A percentile compares a stretch with the other conserved stretches of the same genome.
Evolutionary conservation across 2,797 vertebrate genomes (phyloP).

Genomic region (Agapornis canus): DNA sequence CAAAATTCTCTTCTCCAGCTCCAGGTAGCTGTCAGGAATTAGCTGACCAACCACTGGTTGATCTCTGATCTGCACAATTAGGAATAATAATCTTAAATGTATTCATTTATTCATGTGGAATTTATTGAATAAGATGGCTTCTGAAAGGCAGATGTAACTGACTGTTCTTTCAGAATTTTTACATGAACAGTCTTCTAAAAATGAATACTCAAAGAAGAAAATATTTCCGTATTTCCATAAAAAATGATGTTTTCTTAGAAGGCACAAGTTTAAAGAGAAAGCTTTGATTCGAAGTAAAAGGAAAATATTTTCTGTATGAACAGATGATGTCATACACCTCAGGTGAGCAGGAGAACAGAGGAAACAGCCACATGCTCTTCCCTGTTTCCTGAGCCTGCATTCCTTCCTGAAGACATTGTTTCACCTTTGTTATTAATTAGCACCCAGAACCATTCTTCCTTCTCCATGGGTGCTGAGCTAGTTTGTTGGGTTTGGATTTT

Average conservation of each 20-base stretch:
- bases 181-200: background rate
- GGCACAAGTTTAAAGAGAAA: background rate
- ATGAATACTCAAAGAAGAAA: background rate
- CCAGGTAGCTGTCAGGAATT: conserved; percentile 94
- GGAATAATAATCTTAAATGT: conserved; percentile 7
- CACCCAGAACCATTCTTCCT: background rate
- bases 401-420: background rate
- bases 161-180: background rate
- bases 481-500: background rate
- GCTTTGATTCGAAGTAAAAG: background rate
- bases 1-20: conserved; percentile 89
- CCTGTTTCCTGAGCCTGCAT: background rate
- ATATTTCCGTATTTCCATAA: background rate
- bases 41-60: conserved; percentile 94
- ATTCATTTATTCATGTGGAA: background rate
- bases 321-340: background rate
- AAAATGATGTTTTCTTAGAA: background rate
- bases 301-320: background rate
- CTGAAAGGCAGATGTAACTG: background rate
- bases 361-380: background rate
- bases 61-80: conserved; percentile 87
- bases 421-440: background rate
- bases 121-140: background rate
- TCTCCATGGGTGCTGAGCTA: background rate
- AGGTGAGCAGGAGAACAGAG: background rate